Evolutionary conservation across 2,113 vertebrate genomes (phyloP), one percentile per base, ranked within the genome.

Genomic region (Heterocephalus glaber): DNA sequence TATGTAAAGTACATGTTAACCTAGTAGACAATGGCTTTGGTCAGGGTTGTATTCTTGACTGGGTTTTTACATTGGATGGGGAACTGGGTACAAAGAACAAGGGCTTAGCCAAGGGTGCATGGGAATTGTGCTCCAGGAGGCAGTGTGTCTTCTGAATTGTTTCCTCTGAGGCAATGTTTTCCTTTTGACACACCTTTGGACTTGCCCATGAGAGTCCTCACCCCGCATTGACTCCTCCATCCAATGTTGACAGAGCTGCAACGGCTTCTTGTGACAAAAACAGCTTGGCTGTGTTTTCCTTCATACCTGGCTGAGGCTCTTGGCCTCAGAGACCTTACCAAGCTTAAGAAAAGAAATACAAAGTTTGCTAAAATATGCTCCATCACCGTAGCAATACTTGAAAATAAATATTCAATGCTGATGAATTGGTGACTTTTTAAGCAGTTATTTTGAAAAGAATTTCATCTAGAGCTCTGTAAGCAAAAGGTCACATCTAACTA

Each of bases 251-350:
- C 68, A 81, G 80, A 88, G 10, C 1, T 28, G 20, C 5, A 30
- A 63, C 4, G 17, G 9, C 24, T 60, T 70, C 90, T 94, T 90
- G 79, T 90, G 80, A 90, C 60, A 84, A 82, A 52, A 89, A 90
- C 38, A 44, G 5, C 10, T 79, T 93, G 82, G 83, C 61, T 11
- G 30, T 5, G 26, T 83, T 94, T 35, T 77, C 60, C 56, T 86
- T 94, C 93, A 52, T 54, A 65, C 68, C 49, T 91, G 83, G 86
- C 24, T 47, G 60, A 33, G 33, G 20, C 5, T 74, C 76, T 80
- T 63, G 56, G 72, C 41, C 66, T 86, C 52, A 76, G 41, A 86
- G 16, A 60, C 11, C 10, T 61, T 52, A 30, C n/a, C 54, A 77
- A 89, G 14, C 2, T 63, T 72, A 30, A 68, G 47, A 49, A 93